Evolutionary conservation across 2,888 invertebrate species (phyloP), one percentile per base, ranked within the genome.

Genomic region (Schizotus pectinicornis): DNA sequence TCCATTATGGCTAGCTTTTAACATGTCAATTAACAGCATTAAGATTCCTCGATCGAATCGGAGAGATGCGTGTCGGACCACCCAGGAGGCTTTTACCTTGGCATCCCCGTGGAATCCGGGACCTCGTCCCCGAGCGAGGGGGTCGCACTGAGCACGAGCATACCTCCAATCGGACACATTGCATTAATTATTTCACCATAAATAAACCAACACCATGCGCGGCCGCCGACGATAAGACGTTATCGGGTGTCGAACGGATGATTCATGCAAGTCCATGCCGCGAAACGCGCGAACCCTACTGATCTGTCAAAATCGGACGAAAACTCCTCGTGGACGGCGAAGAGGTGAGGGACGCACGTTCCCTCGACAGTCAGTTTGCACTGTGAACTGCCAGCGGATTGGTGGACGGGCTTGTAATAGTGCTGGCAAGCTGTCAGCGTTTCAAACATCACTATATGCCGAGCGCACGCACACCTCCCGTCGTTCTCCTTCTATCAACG

Each of bases 371-470:
- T 74, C 78, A 74, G 79, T 77, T 77, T 75, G 75, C 78, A 76
- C 75, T 74, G 76, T 74, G 74, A 75, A 76, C 74, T 73, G 73
- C 67, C 74, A 70, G 75, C 74, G 76, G 77, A 78, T 78, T 78
- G 78, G 77, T 75, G 71, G 78, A 77, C 74, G 74, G 74, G 73
- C 74, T 76, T 74, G 78, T 79, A 79, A 79, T 79, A 77, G 77
- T 75, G 77, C 79, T 77, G 77, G 78, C 78, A 78, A 77, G 77
- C 74, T 81, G 80, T 81, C 80, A 81, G 80, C 80, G 77, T 79
- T 79, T 78, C 79, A 79, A 79, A 80, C 79, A 79, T 80, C 80
- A 80, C 79, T 77, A 73, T 70, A 76, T 75, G 74, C 73, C 72
- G 74, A 69, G 77, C 79, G 79, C 79, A 79, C 79, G 77, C 79